phyloP scores from a whole-genome alignment of 2,113 vertebrate species.

The Trinectes maculatus region DNA sequence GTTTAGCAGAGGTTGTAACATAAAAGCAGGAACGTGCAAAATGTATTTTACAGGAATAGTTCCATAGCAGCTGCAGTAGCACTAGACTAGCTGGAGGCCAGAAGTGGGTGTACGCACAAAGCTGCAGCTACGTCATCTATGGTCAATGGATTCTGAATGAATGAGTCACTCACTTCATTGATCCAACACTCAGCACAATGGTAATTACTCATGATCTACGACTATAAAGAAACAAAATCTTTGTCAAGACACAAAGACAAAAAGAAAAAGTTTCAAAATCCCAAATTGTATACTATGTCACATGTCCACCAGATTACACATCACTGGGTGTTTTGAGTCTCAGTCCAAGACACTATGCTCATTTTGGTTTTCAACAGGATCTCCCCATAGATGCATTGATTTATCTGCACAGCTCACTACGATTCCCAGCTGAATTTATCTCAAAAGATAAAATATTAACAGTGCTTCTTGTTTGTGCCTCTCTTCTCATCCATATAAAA shows the following conservation, averaged over 20 bases:
- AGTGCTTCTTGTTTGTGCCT: background rate
- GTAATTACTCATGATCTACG: background rate
- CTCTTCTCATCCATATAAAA: background rate
- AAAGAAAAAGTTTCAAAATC: background rate
- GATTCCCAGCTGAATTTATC: background rate
- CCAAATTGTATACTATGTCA: too few relatives aligned
- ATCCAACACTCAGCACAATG: background rate
- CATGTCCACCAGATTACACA: too few relatives aligned
- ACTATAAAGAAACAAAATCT: background rate
- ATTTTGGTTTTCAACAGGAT: background rate
- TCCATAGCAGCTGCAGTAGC: background rate
- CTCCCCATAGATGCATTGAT: background rate
- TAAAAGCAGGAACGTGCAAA: background rate
- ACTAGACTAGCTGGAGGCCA: background rate
- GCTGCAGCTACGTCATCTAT: background rate
- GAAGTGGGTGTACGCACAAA: background rate
- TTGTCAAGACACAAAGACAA: background rate
- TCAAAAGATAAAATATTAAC: background rate
- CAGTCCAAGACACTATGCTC: background rate
- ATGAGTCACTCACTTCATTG: background rate
- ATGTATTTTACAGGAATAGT: background rate
- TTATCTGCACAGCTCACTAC: background rate
- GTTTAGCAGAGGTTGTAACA: background rate
- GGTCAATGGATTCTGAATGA: background rate
- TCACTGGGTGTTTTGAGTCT: background rate